Evolutionary conservation across 2,797 vertebrate species (phyloP).

Genomic region (Bovichtus variegatus): DNA sequence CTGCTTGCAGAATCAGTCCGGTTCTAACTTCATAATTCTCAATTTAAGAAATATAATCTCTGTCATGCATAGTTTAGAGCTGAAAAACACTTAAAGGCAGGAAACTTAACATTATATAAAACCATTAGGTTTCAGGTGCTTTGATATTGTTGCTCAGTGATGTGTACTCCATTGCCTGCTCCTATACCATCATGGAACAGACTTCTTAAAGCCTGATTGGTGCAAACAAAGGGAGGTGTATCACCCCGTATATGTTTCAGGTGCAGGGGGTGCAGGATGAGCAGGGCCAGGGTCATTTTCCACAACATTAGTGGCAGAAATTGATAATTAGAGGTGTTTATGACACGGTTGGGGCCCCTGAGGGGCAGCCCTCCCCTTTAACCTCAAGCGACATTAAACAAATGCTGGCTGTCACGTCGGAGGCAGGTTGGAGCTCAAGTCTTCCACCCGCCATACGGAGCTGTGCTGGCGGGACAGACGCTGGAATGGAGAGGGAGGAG

Average conservation of each 20-base stretch:
- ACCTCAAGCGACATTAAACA: slow-evolving; percentile 89
- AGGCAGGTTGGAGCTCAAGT: slow-evolving; percentile 78
- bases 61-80: slow-evolving; percentile 44
- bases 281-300: slow-evolving; percentile 81
- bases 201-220: slow-evolving; percentile 24
- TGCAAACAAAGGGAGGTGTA: slow-evolving; percentile 44
- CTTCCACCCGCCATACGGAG: slow-evolving; percentile 82
- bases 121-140: slow-evolving; percentile 31
- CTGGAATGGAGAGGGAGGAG: slow-evolving; percentile 71
- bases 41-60: slow-evolving; percentile 57
- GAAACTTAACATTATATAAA: slow-evolving; percentile 24
- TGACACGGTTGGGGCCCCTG: slow-evolving; percentile 72
- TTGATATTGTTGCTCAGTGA: slow-evolving; percentile 40
- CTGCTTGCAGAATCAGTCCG: slow-evolving; percentile 39
- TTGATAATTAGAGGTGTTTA: slow-evolving; percentile 88
- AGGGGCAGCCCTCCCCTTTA: slow-evolving; percentile 84
- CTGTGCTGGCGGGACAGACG: slow-evolving; percentile 81
- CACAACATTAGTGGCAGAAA: slow-evolving; percentile 85
- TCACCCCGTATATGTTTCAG: slow-evolving; percentile 61
- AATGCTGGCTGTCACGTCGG: slow-evolving; percentile 85
- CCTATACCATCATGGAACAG: background rate
- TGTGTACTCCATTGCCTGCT: slow-evolving; percentile 20
- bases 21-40: slow-evolving; percentile 63
- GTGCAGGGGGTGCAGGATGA: slow-evolving; percentile 73
- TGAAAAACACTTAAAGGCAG: slow-evolving; percentile 44